A percentile compares a stretch with the other conserved stretches of the same genome.
These are phyloP conservation scores for Acleris sparsana DNA, from an alignment of 2,888 invertebrate species.

Conservation along the genomic window DNA sequence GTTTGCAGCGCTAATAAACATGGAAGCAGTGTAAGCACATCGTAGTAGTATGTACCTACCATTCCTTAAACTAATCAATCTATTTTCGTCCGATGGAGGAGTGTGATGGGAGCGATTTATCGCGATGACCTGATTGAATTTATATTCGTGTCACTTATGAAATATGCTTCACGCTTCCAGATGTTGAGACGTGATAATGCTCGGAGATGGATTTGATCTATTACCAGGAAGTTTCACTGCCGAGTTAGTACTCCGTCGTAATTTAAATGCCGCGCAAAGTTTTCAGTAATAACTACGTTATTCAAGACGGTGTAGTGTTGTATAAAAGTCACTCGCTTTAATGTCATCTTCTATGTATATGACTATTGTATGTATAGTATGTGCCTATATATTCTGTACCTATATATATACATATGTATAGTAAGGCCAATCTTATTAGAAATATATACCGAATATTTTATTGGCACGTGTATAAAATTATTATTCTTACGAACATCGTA, in stretches of 20 bases:
- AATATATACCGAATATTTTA: no score
- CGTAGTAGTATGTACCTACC: constrained; percentile 12
- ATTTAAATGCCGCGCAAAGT: no score
- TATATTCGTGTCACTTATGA: constrained; percentile 37
- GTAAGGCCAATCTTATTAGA: no score
- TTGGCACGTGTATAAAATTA: constrained; percentile 1
- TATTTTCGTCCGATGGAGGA: constrained; percentile 33
- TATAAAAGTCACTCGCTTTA: no score
- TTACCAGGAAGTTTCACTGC: constrained; percentile 14
- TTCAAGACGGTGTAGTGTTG: no score
- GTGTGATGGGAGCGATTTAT: constrained; percentile 34
- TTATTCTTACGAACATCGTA: constrained; percentile 17
- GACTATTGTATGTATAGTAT: no score
- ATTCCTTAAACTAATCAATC: constrained; percentile 36
- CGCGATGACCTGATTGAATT: constrained; percentile 37
- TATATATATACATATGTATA: no score
- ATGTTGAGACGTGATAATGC: constrained; percentile 24
- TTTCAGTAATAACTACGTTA: no score
- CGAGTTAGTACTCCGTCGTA: background rate
- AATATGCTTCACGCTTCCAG: constrained; percentile 30
- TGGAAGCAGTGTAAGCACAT: constrained; percentile 17
- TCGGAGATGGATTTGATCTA: constrained; percentile 17
- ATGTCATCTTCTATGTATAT: no score
- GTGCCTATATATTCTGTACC: no score
- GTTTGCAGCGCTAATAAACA: no score